phyloP scores from a whole-genome alignment of 92 coral and sea anemone genomes.

The Palythoa grandiflora region DNA sequence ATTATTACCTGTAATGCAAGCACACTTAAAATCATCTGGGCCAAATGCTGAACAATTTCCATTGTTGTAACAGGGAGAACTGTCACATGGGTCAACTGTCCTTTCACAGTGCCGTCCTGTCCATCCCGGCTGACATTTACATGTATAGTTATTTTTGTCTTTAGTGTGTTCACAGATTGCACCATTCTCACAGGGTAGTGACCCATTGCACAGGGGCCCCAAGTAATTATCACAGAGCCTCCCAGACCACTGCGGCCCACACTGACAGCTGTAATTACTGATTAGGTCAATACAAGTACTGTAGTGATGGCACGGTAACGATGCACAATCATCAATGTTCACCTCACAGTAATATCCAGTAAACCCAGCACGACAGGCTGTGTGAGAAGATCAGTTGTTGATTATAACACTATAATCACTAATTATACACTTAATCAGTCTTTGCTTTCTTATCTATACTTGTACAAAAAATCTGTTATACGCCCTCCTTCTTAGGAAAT shows the following conservation, averaged over 20 bases:
- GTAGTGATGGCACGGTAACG: constrained; percentile 68
- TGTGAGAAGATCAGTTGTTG: neutral
- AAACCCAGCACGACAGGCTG: constrained; percentile 84
- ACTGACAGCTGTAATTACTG: constrained; percentile 79
- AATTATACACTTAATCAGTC: too few relatives aligned
- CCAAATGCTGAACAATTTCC: constrained; percentile 61
- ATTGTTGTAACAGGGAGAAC: constrained; percentile 73
- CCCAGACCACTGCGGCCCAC: constrained; percentile 93
- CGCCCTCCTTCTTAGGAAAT: too few relatives aligned
- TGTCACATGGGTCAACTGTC: constrained; percentile 71
- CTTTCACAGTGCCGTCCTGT: constrained; percentile 88
- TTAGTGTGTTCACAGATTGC: constrained; percentile 75
- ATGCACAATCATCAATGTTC: constrained; percentile 82
- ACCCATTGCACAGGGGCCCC: constrained; percentile 71
- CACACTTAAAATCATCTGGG: constrained; percentile 63
- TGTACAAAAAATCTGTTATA: too few relatives aligned
- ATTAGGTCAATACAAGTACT: constrained; percentile 84
- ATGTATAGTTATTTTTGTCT: constrained; percentile 90
- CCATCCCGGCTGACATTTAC: constrained; percentile 75
- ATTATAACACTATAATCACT: neutral
- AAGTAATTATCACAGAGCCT: constrained; percentile 67
- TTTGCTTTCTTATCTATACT: too few relatives aligned
- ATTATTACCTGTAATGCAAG: constrained; percentile 73
- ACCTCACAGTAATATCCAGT: constrained; percentile 94
- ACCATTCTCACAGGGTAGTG: constrained; percentile 75